Evolutionary conservation across 2,888 invertebrate species (phyloP).

Genomic region (Parapristionchus giblindavisi): DNA sequence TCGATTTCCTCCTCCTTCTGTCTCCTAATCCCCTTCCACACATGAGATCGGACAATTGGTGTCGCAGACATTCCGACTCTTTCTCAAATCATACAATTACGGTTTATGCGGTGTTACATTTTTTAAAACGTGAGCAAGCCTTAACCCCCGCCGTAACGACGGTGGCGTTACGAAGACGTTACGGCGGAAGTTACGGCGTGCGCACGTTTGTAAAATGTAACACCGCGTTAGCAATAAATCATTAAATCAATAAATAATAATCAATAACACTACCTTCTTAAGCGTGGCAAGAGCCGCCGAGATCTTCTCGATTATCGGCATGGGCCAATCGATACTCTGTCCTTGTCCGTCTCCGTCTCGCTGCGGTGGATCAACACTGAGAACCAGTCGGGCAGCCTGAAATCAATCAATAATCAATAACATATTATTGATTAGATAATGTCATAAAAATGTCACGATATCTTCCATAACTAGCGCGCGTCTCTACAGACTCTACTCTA

Average conservation of each 20-base stretch:
- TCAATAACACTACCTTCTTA: slow-evolving; percentile 18
- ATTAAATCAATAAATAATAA: neutral
- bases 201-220: too few relatives aligned
- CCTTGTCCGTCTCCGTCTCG: slow-evolving; percentile 7
- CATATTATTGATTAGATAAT: too few relatives aligned
- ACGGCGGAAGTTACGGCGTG: too few relatives aligned
- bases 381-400: slow-evolving; percentile 33
- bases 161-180: too few relatives aligned
- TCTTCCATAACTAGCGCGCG: too few relatives aligned
- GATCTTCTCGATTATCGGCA: slow-evolving; percentile 32
- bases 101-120: too few relatives aligned
- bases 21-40: slow-evolving; percentile 27
- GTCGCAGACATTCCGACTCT: slow-evolving; percentile 28
- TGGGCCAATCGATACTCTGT: slow-evolving; percentile 15
- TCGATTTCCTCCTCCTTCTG: slow-evolving; percentile 15
- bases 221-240: neutral
- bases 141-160: too few relatives aligned
- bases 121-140: too few relatives aligned
- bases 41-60: slow-evolving; percentile 10
- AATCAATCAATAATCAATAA: too few relatives aligned
- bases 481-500: too few relatives aligned
- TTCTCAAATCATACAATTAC: neutral
- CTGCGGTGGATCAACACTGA: neutral
- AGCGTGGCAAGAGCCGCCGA: slow-evolving; percentile 18
- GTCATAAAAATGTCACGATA: too few relatives aligned